phyloP scores from a whole-genome alignment of 2,113 vertebrate species.

The Meles meles region DNA sequence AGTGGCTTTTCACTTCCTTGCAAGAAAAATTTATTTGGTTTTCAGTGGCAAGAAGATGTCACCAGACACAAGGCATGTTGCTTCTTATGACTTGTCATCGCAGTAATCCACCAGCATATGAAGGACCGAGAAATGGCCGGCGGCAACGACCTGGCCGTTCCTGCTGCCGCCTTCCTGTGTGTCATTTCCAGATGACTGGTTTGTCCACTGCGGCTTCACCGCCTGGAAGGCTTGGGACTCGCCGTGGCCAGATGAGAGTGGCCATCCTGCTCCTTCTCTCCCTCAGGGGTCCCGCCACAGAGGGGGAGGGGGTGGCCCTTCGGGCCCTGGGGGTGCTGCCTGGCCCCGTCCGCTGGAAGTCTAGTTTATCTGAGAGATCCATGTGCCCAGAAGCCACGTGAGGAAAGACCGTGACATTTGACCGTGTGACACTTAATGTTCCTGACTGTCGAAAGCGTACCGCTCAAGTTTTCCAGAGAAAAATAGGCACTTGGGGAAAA shows the following conservation, averaged over 20 bases:
- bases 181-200: background rate
- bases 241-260: fast-evolving
- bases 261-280: fast-evolving
- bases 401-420: background rate
- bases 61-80: fast-evolving
- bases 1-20: background rate
- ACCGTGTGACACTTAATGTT: background rate
- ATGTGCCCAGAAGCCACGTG: background rate
- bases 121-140: fast-evolving
- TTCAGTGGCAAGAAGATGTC: background rate
- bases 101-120: fast-evolving
- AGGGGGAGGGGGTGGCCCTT: fast-evolving
- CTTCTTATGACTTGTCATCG: fast-evolving
- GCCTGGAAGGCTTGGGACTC: background rate
- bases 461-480: background rate
- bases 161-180: fast-evolving
- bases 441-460: background rate
- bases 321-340: fast-evolving
- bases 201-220: fast-evolving
- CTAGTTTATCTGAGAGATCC: slow-evolving; percentile 5
- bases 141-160: fast-evolving
- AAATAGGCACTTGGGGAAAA: background rate
- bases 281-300: background rate
- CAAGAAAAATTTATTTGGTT: background rate
- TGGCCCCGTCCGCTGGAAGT: background rate